These are phyloP conservation scores for Goniozus legneri DNA, from an alignment of 1,140 invertebrate species.

Conservation along the genomic window DNA sequence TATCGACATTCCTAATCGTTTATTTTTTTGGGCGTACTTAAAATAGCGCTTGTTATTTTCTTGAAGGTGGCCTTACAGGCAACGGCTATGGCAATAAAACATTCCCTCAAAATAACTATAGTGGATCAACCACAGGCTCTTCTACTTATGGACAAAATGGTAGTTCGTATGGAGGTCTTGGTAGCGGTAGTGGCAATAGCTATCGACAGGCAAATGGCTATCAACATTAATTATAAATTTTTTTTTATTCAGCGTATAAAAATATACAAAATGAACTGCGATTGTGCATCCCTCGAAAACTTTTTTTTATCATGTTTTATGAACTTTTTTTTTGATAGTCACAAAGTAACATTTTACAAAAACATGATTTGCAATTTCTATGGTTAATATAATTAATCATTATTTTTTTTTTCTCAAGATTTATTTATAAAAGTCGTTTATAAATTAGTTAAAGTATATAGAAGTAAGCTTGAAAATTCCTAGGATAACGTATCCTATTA, in stretches of 20 bases:
- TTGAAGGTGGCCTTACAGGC: conserved; percentile 30
- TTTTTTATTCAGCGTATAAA: conserved; percentile 5
- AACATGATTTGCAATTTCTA: too few relatives aligned
- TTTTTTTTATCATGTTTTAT: conserved; percentile 1
- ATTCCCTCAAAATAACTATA: conserved; percentile 35
- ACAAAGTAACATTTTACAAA: too few relatives aligned
- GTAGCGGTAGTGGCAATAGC: conserved; percentile 27
- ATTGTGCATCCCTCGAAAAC: neutral
- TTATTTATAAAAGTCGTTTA: too few relatives aligned
- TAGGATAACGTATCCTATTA: too few relatives aligned
- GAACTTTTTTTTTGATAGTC: too few relatives aligned
- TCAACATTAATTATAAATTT: conserved; percentile 20
- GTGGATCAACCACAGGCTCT: conserved; percentile 21
- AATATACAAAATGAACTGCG: conserved; percentile 1
- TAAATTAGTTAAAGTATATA: too few relatives aligned
- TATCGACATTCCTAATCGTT: neutral
- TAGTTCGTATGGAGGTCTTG: conserved; percentile 26
- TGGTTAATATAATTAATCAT: too few relatives aligned
- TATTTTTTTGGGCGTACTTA: neutral
- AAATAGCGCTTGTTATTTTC: conserved; percentile 6
- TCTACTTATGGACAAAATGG: conserved; percentile 41
- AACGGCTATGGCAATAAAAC: conserved; percentile 29
- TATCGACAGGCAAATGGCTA: conserved; percentile 48
- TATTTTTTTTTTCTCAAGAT: too few relatives aligned
- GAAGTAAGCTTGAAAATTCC: too few relatives aligned